These are phyloP conservation scores for Rutilus rutilus DNA, from an alignment of 2,113 vertebrate genomes.

Conservation along the genomic window DNA sequence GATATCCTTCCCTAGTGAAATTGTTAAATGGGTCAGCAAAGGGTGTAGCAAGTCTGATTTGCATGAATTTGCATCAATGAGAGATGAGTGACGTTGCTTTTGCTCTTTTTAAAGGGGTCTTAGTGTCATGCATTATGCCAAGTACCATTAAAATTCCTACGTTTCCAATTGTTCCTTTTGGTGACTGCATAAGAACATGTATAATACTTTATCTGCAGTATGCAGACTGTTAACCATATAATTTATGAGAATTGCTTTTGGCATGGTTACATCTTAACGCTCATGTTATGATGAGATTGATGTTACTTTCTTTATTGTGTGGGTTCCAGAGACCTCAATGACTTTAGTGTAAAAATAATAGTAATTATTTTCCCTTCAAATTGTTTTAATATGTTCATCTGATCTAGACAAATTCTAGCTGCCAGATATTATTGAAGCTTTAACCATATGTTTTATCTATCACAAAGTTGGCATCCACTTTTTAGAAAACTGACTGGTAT, in stretches of 20 bases:
- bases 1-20: background rate
- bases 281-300: conserved; percentile 1
- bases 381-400: background rate
- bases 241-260: conserved; percentile 22
- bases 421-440: background rate
- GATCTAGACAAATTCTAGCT: background rate
- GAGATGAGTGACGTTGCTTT: conserved; percentile 28
- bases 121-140: conserved; percentile 33
- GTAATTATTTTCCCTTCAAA: background rate
- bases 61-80: conserved; percentile 40
- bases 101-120: conserved; percentile 36
- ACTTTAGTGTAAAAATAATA: background rate
- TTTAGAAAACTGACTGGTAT: background rate
- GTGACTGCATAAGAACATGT: conserved; percentile 8
- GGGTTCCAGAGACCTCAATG: background rate
- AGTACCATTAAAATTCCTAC: conserved; percentile 16
- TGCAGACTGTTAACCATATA: conserved; percentile 6
- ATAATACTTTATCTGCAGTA: conserved; percentile 24
- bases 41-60: conserved; percentile 20
- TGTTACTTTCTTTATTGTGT: background rate
- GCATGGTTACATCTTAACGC: background rate
- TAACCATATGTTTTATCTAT: background rate
- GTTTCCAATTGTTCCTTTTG: conserved; percentile 10
- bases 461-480: background rate
- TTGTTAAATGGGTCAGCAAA: conserved; percentile 29